Conservation (phyloP, 2,888 invertebrate species). For the Ypsolopha scabrella region DNA sequence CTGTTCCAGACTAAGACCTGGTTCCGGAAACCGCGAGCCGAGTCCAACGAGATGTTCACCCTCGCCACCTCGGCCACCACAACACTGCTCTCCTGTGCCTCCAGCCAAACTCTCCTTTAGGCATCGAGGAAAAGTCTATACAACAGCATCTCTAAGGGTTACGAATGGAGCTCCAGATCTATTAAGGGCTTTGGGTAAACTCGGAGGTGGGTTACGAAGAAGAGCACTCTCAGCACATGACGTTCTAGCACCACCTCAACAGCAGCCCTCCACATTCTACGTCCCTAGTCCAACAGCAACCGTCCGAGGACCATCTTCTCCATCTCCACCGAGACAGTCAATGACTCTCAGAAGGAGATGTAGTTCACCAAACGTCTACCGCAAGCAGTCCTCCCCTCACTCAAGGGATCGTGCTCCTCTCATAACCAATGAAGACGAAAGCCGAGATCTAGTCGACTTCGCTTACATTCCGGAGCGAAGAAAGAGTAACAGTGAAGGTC, state of each 20-base stretch:
- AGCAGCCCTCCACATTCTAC: conserved; percentile 75
- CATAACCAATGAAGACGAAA: conserved; percentile 48
- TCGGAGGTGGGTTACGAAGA: conserved; percentile 76
- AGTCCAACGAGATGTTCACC: conserved; percentile 70
- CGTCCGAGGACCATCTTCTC: conserved; percentile 53
- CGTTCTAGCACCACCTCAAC: conserved; percentile 69
- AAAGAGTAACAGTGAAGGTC: conserved; percentile 35
- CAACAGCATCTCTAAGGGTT: conserved; percentile 59
- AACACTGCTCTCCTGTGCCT: conserved; percentile 61
- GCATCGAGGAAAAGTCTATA: conserved; percentile 63
- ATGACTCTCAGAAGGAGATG: conserved; percentile 48
- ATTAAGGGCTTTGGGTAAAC: conserved; percentile 75
- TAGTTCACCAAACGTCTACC: conserved; percentile 59
- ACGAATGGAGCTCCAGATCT: conserved; percentile 75
- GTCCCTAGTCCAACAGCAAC: conserved; percentile 74
- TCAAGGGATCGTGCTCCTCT: conserved; percentile 42
- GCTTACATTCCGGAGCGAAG: conserved; percentile 42
- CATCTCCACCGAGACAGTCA: conserved; percentile 46
- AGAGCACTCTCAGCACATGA: conserved; percentile 79
- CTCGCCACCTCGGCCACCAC: conserved; percentile 61
- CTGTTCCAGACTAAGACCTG: conserved; percentile 77
- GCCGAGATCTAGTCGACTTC: conserved; percentile 50
- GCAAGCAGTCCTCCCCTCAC: conserved; percentile 34
- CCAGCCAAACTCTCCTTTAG: conserved; percentile 58
- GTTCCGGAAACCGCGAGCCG: conserved; percentile 65